Conservation (phyloP, 2,113 vertebrate genomes). For the Paramisgurnus dabryanus region DNA sequence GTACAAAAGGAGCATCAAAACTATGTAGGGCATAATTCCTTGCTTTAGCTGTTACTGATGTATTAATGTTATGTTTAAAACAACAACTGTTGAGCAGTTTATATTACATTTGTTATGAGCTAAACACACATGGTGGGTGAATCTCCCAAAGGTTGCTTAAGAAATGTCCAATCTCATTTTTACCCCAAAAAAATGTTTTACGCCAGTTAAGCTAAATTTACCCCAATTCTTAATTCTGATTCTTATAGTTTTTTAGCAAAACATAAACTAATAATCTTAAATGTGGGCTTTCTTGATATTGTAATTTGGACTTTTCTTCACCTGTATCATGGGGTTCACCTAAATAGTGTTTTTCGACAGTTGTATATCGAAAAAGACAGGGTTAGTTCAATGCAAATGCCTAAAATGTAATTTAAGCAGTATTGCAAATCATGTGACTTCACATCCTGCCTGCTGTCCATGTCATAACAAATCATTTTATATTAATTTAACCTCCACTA, state of each 20-base stretch:
- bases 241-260: too few relatives aligned
- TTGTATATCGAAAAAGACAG: too few relatives aligned
- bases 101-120: background rate
- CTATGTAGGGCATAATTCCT: conserved; percentile 36
- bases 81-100: background rate
- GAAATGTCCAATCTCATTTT: too few relatives aligned
- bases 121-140: background rate
- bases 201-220: too few relatives aligned
- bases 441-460: conserved; percentile 4
- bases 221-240: too few relatives aligned
- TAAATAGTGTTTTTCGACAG: too few relatives aligned
- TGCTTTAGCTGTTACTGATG: conserved; percentile 50
- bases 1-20: conserved; percentile 59
- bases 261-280: too few relatives aligned
- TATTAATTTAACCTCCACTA: conserved; percentile 1
- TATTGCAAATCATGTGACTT: conserved; percentile 11
- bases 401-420: background rate
- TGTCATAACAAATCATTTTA: background rate
- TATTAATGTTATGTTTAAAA: conserved; percentile 1
- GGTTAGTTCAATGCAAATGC: background rate
- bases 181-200: too few relatives aligned
- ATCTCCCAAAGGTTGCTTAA: too few relatives aligned
- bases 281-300: too few relatives aligned
- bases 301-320: too few relatives aligned
- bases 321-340: too few relatives aligned